Conservation (phyloP, 2,113 vertebrate species). For the Osmerus mordax region DNA sequence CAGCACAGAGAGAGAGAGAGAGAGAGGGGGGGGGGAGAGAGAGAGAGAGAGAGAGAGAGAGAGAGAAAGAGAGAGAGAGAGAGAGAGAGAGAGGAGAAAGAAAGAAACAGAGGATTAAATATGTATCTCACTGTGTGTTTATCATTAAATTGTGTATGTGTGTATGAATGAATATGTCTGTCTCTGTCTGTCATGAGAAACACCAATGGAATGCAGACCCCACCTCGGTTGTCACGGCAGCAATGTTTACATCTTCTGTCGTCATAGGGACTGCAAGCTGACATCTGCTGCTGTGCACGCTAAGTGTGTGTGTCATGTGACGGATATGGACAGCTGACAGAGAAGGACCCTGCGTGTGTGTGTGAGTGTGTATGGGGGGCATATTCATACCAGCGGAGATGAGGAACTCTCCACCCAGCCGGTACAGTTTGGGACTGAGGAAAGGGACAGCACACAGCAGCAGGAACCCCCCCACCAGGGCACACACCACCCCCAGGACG, state of each 20-base stretch:
- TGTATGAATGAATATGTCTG: too few species aligned
- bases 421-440: slow-evolving; percentile 73
- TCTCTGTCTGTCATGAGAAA: slow-evolving; percentile 2
- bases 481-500: slow-evolving; percentile 65
- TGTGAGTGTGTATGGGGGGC: slow-evolving; percentile 9
- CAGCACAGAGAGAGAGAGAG: slow-evolving; percentile 15
- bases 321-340: slow-evolving; percentile 52
- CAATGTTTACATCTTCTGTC: slow-evolving; percentile 51
- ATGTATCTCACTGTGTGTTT: too few species aligned
- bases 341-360: slow-evolving; percentile 9
- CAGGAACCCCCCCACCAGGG: slow-evolving; percentile 76
- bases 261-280: slow-evolving; percentile 30
- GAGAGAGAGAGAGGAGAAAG: background rate
- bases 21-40: background rate
- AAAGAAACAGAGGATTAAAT: background rate
- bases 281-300: slow-evolving; percentile 32
- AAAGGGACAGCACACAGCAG: slow-evolving; percentile 82
- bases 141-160: too few species aligned
- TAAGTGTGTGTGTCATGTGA: slow-evolving; percentile 42
- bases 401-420: slow-evolving; percentile 77
- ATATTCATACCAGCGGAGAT: slow-evolving; percentile 73
- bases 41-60: background rate
- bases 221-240: slow-evolving; percentile 16
- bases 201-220: slow-evolving; percentile 32
- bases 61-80: slow-evolving; percentile 1